Evolutionary conservation across 1,140 invertebrate genomes (phyloP).

Genomic region (Philopotamus ludificatus): DNA sequence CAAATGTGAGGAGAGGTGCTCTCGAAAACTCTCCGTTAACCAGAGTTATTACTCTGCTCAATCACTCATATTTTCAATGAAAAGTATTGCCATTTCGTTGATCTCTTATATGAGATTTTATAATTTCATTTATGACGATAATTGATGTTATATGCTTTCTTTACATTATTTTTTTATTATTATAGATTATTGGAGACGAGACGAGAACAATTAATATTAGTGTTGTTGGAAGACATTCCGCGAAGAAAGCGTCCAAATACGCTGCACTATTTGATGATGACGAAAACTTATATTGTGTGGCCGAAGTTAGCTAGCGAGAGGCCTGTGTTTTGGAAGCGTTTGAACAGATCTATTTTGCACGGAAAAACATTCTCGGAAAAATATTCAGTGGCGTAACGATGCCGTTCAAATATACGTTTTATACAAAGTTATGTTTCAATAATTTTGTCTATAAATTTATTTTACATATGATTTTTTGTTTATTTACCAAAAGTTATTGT

Average conservation of each 20-base stretch:
- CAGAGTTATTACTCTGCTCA: too few species aligned
- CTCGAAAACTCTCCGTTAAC: too few species aligned
- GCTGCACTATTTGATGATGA: conserved; percentile 63
- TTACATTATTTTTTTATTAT: conserved; percentile 7
- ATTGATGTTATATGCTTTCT: background rate
- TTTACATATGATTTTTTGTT: background rate
- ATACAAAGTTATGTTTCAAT: too few species aligned
- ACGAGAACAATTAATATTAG: conserved; percentile 60
- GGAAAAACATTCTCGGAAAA: conserved; percentile 45
- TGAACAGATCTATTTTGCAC: conserved; percentile 47
- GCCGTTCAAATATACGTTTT: too few species aligned
- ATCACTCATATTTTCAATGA: too few species aligned
- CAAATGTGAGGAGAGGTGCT: too few species aligned
- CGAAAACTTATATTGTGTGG: conserved; percentile 66
- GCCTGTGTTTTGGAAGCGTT: conserved; percentile 49
- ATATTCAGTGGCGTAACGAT: conserved; percentile 45
- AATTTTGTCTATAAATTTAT: background rate
- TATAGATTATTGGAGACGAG: conserved; percentile 60
- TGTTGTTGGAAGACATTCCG: conserved; percentile 64
- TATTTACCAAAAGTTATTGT: conserved; percentile 48
- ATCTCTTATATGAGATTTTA: too few species aligned
- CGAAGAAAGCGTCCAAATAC: conserved; percentile 58
- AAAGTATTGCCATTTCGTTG: too few species aligned
- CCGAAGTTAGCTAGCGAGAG: conserved; percentile 51
- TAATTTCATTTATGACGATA: background rate